Evolutionary conservation across 2,113 vertebrate species (phyloP).

Genomic region (Romanogobio albipinnatus): DNA sequence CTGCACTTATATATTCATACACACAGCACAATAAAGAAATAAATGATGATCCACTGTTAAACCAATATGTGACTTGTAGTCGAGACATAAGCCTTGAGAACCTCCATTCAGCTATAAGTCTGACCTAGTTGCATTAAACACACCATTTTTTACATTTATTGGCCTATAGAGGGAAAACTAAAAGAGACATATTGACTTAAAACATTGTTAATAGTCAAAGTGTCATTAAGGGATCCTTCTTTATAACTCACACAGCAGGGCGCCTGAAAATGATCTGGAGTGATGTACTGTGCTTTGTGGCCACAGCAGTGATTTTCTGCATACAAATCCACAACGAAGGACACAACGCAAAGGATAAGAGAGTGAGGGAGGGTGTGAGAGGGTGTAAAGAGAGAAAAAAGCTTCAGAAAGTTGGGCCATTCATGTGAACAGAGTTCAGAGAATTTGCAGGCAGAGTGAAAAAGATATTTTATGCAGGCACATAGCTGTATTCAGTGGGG

Average conservation of each 20-base stretch:
- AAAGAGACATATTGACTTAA: conserved; percentile 89
- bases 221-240: conserved; percentile 95
- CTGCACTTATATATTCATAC: not conserved
- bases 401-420: conserved; percentile 89
- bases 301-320: conserved; percentile 92
- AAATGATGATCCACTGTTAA: not conserved
- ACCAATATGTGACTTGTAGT: not conserved
- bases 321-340: conserved; percentile 91
- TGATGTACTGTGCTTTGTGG: conserved; percentile 92
- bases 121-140: conserved; percentile 66
- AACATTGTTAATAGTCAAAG: conserved; percentile 91
- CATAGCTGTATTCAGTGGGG: conserved; percentile 96
- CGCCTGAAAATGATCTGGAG: conserved; percentile 96
- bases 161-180: conserved; percentile 75
- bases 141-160: conserved; percentile 68
- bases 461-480: conserved; percentile 90
- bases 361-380: conserved; percentile 52
- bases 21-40: not conserved
- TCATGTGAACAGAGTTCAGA: conserved; percentile 94
- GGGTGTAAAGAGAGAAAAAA: not conserved
- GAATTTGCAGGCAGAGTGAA: conserved; percentile 85
- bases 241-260: conserved; percentile 93
- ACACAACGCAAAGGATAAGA: conserved; percentile 46
- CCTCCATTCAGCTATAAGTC: conserved; percentile 43
- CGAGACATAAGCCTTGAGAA: conserved; percentile 31